phyloP scores from a whole-genome alignment of 2,888 invertebrate genomes.

The Nomada fucata region DNA sequence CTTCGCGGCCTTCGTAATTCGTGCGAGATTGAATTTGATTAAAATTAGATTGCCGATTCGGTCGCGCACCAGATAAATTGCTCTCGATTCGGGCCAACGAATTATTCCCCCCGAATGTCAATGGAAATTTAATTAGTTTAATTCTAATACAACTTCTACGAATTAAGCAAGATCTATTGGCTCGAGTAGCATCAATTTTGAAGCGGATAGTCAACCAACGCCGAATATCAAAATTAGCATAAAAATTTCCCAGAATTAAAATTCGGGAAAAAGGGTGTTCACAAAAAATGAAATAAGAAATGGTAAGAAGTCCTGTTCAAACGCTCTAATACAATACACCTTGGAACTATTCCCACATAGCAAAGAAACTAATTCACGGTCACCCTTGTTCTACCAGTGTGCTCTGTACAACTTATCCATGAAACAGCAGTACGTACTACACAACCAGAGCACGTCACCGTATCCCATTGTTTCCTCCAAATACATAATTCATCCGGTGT shows the following conservation, averaged over 20 bases:
- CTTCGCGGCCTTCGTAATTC: background rate
- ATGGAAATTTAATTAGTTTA: background rate
- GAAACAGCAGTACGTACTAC: background rate
- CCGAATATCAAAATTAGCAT: too few species aligned
- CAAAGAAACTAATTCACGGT: background rate
- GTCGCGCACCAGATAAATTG: background rate
- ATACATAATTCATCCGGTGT: constrained; percentile 47
- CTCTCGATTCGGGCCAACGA: background rate
- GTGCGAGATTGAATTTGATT: constrained; percentile 23
- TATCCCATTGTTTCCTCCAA: constrained; percentile 21
- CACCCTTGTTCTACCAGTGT: background rate
- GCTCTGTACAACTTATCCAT: background rate
- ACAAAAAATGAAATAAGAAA: too few species aligned
- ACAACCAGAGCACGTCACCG: constrained; percentile 22
- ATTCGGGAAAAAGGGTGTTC: too few species aligned
- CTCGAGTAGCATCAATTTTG: too few species aligned
- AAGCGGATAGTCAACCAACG: too few species aligned
- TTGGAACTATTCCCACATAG: background rate
- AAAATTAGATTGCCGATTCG: constrained; percentile 8
- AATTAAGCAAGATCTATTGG: background rate
- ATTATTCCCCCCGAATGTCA: background rate
- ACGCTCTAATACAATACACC: too few species aligned
- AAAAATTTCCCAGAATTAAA: too few species aligned
- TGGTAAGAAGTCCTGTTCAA: too few species aligned
- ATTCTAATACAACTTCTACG: background rate